phyloP scores from a whole-genome alignment of 2,113 vertebrate species.

The Ammodytes marinus region DNA sequence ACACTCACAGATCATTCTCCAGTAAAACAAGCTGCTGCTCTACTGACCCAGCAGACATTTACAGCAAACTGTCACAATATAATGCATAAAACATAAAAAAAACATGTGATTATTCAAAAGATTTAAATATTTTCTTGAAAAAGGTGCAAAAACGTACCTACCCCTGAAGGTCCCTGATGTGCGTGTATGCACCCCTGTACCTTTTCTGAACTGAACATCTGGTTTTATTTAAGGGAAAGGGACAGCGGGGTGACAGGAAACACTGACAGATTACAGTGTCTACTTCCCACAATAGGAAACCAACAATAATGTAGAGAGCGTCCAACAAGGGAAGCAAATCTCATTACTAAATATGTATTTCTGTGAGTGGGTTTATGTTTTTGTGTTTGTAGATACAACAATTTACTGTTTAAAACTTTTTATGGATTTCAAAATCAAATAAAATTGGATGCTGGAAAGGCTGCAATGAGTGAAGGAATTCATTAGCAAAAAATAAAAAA shows the following conservation, averaged over 20 bases:
- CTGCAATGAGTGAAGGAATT: background rate
- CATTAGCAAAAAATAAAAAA: background rate
- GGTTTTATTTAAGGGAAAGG: slow-evolving; percentile 66
- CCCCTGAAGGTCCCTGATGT: slow-evolving; percentile 23
- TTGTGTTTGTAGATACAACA: background rate
- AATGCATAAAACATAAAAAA: background rate
- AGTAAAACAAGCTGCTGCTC: slow-evolving; percentile 19
- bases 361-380: background rate
- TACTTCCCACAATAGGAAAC: slow-evolving; percentile 78
- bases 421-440: background rate
- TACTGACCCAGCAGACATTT: slow-evolving; percentile 27
- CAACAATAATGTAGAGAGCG: slow-evolving; percentile 67
- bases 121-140: background rate
- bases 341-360: slow-evolving; percentile 44
- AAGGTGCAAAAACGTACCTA: slow-evolving; percentile 34
- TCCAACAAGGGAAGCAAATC: slow-evolving; percentile 55
- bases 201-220: slow-evolving; percentile 63
- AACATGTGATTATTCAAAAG: background rate
- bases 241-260: slow-evolving; percentile 69
- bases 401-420: background rate
- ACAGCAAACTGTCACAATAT: slow-evolving; percentile 13
- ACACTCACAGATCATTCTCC: slow-evolving; percentile 47
- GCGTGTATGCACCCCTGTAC: slow-evolving; percentile 5
- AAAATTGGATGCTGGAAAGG: background rate
- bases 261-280: slow-evolving; percentile 67